Base-by-base conservation (phyloP, 2,797 vertebrate genomes). In the Pseudomugil gertrudae region DNA sequence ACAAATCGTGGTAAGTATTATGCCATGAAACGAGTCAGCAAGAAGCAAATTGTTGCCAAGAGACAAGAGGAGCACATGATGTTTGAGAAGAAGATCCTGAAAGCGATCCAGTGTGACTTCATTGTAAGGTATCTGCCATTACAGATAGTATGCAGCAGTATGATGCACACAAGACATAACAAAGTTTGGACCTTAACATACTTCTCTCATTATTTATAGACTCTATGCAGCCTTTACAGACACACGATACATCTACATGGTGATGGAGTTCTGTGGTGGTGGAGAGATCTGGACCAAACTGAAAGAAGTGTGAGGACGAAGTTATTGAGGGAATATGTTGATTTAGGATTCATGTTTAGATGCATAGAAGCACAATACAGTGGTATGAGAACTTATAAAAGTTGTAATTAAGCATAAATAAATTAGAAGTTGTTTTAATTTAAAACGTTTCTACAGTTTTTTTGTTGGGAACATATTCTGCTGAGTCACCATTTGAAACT, bases 261-360 rank as follows among this genome's bases (percentile, higher is more conserved):
- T 95, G 32, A 95, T 95, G 94, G 95, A 95, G 67, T 95, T 95
- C 84, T 96, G 95, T 51, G 77, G 69, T 1, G 95, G 95, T 2
- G 94, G 95, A 1, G 95, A 96, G 78, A 88, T 96, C 70, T 95
- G 95, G 95, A 95, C 93, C 76, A 95, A 95, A 69, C 94, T 96
- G 64, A 94, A 95, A 26, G 93, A 95, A 93, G 85, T 74, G 95
- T 96, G 83, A 84, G 92, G 40, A 43, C 47, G 14, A 52, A 50
- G 56, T 1, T 36, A 1, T 8, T 1, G 35, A 0, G 45, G 4
- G 43, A 33, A 33, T 35, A 17, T 9, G 7, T 10, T 27, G 14
- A 40, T 5, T 43, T 43, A 48, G 23, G 47, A 40, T 24, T 9
- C 8, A 48, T 21, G 0, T 15, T 57, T 26, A 38, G 11, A 57